phyloP scores from a whole-genome alignment of 2,113 vertebrate species.

The Acanthochromis polyacanthus region DNA sequence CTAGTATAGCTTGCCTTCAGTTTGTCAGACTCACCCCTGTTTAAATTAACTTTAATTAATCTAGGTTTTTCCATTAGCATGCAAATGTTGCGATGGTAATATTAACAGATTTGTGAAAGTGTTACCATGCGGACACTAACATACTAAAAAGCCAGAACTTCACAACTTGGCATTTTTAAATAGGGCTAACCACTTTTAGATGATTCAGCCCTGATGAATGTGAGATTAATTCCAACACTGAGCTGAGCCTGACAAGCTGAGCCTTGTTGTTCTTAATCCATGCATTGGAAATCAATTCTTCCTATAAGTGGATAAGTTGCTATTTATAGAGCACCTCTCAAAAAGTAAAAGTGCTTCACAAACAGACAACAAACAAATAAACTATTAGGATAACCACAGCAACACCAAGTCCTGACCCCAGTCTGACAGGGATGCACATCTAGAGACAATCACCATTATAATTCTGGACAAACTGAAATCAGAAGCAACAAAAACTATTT shows the following conservation, averaged over 20 bases:
- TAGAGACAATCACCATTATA: neutral
- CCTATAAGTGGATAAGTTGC: neutral
- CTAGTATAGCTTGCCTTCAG: neutral
- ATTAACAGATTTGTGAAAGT: neutral
- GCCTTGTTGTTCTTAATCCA: slow-evolving; percentile 10
- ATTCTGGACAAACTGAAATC: slow-evolving; percentile 10
- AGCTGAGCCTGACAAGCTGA: slow-evolving; percentile 28
- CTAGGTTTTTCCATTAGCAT: neutral
- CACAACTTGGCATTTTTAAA: neutral
- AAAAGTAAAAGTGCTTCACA: slow-evolving; percentile 7
- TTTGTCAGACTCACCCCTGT: slow-evolving; percentile 35
- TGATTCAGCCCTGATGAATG: neutral
- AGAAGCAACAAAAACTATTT: slow-evolving; percentile 9
- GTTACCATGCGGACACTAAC: slow-evolving; percentile 11
- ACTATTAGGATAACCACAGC: neutral
- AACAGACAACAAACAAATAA: slow-evolving; percentile 8
- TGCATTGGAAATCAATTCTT: neutral
- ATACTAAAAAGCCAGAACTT: slow-evolving; percentile 10
- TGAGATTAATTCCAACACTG: slow-evolving; percentile 6
- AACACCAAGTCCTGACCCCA: slow-evolving; percentile 24
- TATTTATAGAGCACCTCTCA: slow-evolving; percentile 28
- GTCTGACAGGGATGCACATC: slow-evolving; percentile 7
- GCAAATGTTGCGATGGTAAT: slow-evolving; percentile 17
- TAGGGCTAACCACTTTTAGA: neutral
- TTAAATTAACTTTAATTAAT: neutral